A percentile compares a stretch with the other conserved stretches of the same genome.
phyloP scores from a whole-genome alignment of 2,113 vertebrate species.

The Hirundichthys speculiger region DNA sequence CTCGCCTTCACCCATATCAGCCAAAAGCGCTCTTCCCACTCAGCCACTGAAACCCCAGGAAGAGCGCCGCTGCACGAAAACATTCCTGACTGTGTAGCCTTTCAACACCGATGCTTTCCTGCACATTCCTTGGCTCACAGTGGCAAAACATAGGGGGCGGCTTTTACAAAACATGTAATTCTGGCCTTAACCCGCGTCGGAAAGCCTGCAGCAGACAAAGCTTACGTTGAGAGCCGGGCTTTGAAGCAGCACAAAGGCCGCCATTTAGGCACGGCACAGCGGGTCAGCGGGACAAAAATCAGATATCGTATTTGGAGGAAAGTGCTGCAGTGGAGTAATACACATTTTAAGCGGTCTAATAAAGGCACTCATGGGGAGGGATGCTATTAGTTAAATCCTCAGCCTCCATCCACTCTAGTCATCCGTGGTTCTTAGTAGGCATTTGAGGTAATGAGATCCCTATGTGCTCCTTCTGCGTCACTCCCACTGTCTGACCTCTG shows the following conservation, averaged over 20 bases:
- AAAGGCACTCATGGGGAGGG: conserved; percentile 33
- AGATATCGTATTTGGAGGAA: background rate
- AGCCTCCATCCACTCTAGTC: conserved; percentile 45
- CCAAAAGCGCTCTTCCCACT: conserved; percentile 51
- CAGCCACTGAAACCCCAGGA: conserved; percentile 55
- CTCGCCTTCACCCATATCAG: conserved; percentile 32
- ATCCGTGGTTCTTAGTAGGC: conserved; percentile 52
- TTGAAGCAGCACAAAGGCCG: conserved; percentile 14
- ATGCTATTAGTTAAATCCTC: conserved; percentile 58
- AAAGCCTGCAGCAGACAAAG: conserved; percentile 44
- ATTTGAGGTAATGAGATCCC: conserved; percentile 73
- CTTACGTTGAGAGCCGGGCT: conserved; percentile 36
- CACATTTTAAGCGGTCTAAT: conserved; percentile 28
- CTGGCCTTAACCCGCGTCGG: conserved; percentile 9
- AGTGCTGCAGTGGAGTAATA: conserved; percentile 4
- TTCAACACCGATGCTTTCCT: conserved; percentile 38
- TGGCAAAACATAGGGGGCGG: conserved; percentile 51
- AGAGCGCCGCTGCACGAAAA: conserved; percentile 46
- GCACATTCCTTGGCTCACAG: conserved; percentile 57
- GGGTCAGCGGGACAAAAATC: background rate
- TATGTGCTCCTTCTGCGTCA: conserved; percentile 62
- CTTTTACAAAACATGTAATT: conserved; percentile 48
- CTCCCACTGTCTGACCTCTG: conserved; percentile 56
- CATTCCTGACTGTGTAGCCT: conserved; percentile 59
- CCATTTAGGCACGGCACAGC: background rate